Evolutionary conservation across 1,140 invertebrate species (phyloP).

Genomic region (Callitettix versicolor): DNA sequence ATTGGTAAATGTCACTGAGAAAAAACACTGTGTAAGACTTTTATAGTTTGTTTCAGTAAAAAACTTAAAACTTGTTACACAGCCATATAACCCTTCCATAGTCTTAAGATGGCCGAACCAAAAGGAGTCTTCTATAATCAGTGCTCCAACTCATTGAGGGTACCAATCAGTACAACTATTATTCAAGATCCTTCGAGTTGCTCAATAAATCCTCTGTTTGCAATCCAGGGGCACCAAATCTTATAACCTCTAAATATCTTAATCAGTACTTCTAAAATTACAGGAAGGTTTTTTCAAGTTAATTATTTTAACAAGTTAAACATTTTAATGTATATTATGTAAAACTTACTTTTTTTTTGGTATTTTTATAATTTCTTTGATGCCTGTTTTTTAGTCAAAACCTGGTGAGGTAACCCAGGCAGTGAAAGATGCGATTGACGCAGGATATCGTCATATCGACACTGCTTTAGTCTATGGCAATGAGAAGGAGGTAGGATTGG

Average conservation of each 20-base stretch:
- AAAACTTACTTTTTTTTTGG: not conserved
- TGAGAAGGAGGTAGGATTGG: constrained; percentile 73
- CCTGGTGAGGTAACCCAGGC: constrained; percentile 42
- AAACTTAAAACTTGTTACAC: too few species aligned
- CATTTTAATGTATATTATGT: not conserved
- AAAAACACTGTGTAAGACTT: too few species aligned
- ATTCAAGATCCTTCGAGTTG: too few species aligned
- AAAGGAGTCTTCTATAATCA: too few species aligned
- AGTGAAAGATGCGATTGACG: constrained; percentile 55
- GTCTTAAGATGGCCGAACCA: too few species aligned
- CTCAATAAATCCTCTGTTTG: not conserved
- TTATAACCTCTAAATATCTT: not conserved
- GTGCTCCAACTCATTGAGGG: too few species aligned
- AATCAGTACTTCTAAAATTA: not conserved
- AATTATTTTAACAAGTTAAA: not conserved
- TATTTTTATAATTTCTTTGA: not conserved
- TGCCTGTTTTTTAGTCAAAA: constrained; percentile 34
- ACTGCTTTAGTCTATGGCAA: constrained; percentile 72
- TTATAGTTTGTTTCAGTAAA: too few species aligned
- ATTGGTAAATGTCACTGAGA: too few species aligned
- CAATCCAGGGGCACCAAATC: not conserved
- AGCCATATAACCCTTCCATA: too few species aligned
- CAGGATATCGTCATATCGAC: constrained; percentile 74
- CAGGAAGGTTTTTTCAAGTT: not conserved
- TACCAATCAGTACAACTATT: too few species aligned